phyloP scores from a whole-genome alignment of 1,140 invertebrate species.

The Chrysopa pallens region DNA sequence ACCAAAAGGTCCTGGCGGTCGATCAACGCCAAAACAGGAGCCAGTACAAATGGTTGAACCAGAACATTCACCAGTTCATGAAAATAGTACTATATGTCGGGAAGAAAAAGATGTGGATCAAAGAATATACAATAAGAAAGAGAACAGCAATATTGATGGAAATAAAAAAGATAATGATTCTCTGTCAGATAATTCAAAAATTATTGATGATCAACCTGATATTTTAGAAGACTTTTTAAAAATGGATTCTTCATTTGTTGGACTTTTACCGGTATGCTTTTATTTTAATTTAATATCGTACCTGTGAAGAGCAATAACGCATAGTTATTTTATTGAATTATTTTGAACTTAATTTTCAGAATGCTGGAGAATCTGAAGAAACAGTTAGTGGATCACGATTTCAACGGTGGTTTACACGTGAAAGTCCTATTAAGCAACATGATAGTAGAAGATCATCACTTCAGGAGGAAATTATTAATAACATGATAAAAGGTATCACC shows the following conservation, averaged over 20 bases:
- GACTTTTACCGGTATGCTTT: slow-evolving; percentile 32
- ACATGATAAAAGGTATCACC: slow-evolving; percentile 35
- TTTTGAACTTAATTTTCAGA: slow-evolving; percentile 21
- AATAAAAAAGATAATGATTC: too few species aligned
- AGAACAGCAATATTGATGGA: slow-evolving; percentile 4
- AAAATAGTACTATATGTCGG: slow-evolving; percentile 6
- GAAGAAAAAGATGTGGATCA: too few species aligned
- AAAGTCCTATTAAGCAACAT: slow-evolving; percentile 24
- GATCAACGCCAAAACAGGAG: slow-evolving; percentile 1
- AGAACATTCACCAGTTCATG: slow-evolving; percentile 6
- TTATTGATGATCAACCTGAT: background rate
- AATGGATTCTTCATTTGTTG: slow-evolving; percentile 34
- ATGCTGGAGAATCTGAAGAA: slow-evolving; percentile 28
- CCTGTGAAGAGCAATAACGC: too few species aligned
- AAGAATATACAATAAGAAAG: slow-evolving; percentile 7
- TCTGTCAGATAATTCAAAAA: too few species aligned
- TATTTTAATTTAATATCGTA: background rate
- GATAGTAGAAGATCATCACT: slow-evolving; percentile 38
- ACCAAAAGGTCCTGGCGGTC: slow-evolving; percentile 7
- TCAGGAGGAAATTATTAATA: slow-evolving; percentile 41
- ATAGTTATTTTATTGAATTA: slow-evolving; percentile 2
- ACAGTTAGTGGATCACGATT: slow-evolving; percentile 31
- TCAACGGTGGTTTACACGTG: slow-evolving; percentile 36
- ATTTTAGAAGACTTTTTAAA: slow-evolving; percentile 58
- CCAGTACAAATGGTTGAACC: background rate